Conservation (phyloP, 2,888 invertebrate species). For the Drosophila longiperda region DNA sequence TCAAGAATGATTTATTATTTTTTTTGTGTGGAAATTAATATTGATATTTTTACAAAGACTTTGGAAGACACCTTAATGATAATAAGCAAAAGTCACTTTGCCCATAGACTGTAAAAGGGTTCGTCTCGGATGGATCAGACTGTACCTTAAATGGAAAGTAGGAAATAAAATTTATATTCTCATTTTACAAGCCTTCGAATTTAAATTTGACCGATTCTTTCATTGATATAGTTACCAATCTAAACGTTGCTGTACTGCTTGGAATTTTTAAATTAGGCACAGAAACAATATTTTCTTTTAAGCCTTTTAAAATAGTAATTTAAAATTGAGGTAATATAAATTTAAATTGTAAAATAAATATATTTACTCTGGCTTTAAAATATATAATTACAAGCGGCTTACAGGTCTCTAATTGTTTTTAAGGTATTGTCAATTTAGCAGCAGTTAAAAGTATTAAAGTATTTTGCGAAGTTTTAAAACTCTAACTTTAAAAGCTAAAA, state of each 20-base stretch:
- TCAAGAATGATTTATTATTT: background rate
- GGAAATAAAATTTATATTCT: background rate
- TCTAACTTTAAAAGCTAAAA: background rate
- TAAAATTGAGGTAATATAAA: background rate
- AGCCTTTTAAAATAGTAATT: background rate
- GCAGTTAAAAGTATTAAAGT: background rate
- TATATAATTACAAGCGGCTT: background rate
- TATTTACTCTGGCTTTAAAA: background rate
- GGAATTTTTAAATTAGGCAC: background rate
- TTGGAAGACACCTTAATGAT: background rate
- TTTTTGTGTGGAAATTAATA: background rate
- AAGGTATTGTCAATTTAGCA: too few species aligned
- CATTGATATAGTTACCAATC: background rate
- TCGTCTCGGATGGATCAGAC: background rate
- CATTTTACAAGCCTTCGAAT: background rate
- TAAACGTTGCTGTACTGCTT: background rate
- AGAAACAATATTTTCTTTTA: background rate
- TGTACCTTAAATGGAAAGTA: background rate
- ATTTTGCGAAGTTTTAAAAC: background rate
- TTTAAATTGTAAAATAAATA: background rate
- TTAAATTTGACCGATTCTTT: background rate
- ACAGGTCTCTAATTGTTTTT: background rate
- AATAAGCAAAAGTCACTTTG: background rate
- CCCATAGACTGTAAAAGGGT: background rate
- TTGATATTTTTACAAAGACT: background rate